phyloP scores from a whole-genome alignment of 2,797 vertebrate genomes.

The Salarias fasciatus region DNA sequence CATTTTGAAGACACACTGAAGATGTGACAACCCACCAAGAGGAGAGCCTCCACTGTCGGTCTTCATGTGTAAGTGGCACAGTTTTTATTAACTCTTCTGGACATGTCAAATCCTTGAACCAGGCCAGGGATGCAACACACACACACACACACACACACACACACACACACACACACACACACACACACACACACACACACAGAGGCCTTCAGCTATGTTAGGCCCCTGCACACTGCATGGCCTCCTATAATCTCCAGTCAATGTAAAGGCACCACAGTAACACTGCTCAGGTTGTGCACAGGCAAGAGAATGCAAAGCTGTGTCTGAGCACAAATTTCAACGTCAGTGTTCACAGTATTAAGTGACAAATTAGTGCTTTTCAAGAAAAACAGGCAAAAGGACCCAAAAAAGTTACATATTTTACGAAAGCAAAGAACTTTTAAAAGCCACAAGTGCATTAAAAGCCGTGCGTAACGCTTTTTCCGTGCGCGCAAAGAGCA shows the following conservation, averaged over 20 bases:
- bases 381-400: no score
- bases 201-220: slow-evolving; percentile 38
- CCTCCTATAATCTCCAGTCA: slow-evolving; percentile 33
- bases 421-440: no score
- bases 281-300: slow-evolving; percentile 3
- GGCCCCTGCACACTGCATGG: slow-evolving; percentile 39
- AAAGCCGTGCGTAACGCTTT: no score
- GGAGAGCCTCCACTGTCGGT: slow-evolving; percentile 14
- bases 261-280: slow-evolving; percentile 28
- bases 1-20: no score
- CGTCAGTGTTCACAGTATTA: no score
- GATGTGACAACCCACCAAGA: no score
- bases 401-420: no score
- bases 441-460: no score
- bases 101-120: slow-evolving; percentile 35
- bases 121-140: slow-evolving; percentile 6
- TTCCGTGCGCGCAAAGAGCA: no score
- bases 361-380: no score
- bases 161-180: slow-evolving; percentile 8
- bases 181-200: slow-evolving; percentile 10
- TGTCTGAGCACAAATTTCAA: no score
- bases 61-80: slow-evolving; percentile 57
- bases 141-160: no score
- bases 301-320: not conserved
- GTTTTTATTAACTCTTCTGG: slow-evolving; percentile 47